These are phyloP conservation scores for Eremophila alpestris DNA, from an alignment of 2,797 vertebrate genomes.

Conservation along the genomic window DNA sequence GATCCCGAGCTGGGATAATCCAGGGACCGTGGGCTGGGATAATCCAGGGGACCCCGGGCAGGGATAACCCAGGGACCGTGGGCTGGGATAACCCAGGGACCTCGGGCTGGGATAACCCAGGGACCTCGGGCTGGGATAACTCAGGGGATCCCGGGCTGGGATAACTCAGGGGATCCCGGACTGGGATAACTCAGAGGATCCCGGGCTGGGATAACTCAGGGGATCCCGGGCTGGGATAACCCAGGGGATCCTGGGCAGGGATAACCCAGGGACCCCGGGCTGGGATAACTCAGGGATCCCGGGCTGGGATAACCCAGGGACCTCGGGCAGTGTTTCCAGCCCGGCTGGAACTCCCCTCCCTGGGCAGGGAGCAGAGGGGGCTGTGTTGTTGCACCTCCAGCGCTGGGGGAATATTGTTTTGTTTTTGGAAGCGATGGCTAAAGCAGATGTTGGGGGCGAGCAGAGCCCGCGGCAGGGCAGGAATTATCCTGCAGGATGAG, in stretches of 20 bases:
- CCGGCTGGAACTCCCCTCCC: background rate
- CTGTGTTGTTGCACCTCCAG: conserved; percentile 19
- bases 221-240: too few species aligned
- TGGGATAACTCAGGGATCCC: too few species aligned
- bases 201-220: too few species aligned
- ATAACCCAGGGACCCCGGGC: too few species aligned
- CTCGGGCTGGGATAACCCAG: too few species aligned
- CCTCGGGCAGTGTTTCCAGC: background rate
- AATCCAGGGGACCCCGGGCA: background rate
- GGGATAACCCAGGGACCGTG: background rate
- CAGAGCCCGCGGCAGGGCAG: conserved; percentile 45
- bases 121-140: too few species aligned
- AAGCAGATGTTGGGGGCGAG: conserved; percentile 74
- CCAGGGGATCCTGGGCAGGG: too few species aligned
- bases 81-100: too few species aligned
- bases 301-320: background rate
- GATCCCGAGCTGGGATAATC: too few species aligned
- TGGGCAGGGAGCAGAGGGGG: background rate
- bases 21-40: too few species aligned
- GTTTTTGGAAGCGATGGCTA: conserved; percentile 72
- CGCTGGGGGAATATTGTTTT: conserved; percentile 68
- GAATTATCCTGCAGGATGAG: conserved; percentile 45
- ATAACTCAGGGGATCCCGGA: background rate
- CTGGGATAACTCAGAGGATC: background rate
- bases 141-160: too few species aligned